Base-by-base conservation (phyloP, 2,888 invertebrate genomes). In the Rhopalosiphum nymphaeae region DNA sequence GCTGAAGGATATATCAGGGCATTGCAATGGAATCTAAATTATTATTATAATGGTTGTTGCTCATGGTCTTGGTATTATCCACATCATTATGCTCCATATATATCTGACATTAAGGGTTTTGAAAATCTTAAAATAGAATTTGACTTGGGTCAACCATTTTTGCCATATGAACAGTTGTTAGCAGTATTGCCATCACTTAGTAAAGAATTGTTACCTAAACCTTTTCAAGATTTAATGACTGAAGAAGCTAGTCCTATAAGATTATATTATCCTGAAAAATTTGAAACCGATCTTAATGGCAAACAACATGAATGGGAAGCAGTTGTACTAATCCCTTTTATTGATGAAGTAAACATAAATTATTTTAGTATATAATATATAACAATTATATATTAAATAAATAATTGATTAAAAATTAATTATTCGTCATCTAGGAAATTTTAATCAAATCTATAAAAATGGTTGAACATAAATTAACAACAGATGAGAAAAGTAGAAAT, bases 61-160 rank as follows among this genome's bases (percentile, higher is more conserved):
- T 99, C 99, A 0, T 99, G 99, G 99, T 98, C 98, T 57, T 99
- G 99, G 99, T 99, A 97, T 96, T 99, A 99, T 96, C 99, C 99
- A 0, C 98, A 98, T 95, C 99, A 99, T 96, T 99, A 99, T 96
- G 98, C 99, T 0, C 99, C 99, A 0, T 99, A 98, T 96, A 98
- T 99, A 95, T 99, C 99, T 7, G 99, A 99, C 96, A 97, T 99
- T 67, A 97, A 97, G 95, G 97, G 97, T 94, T 99, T 99, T 95
- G 96, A 97, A 95, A 96, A 97, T 95, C 96, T 98, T 95, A 97
- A 97, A 95, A 96, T 99, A n/a, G 97, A 97, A 57, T 99, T 98
- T 95, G 98, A 98, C 26, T 96, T 98, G 95, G 98, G 98, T 5
- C 97, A 97, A 95, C 99, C 99, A 0, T 99, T 99, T 96, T 96